Evolutionary conservation across 2,113 vertebrate genomes (phyloP).

Genomic region (Trogon surrucura): DNA sequence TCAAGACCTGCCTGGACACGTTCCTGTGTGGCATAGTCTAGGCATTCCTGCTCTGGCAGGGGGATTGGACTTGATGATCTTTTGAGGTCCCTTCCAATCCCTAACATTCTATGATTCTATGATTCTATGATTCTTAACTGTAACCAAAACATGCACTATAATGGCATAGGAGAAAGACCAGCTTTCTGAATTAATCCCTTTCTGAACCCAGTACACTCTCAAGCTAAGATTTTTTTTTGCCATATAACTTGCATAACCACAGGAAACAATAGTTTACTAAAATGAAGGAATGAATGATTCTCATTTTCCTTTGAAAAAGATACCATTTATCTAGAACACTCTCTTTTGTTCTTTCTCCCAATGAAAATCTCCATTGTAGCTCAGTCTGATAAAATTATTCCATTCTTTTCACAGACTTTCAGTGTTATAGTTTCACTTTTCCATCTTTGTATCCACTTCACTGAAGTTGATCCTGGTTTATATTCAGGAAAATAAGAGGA

Average conservation of each 20-base stretch:
- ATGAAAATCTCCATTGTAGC: not conserved
- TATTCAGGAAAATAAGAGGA: not conserved
- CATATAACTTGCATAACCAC: not conserved
- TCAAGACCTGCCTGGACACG: too few species aligned
- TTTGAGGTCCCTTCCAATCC: too few species aligned
- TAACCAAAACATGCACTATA: not conserved
- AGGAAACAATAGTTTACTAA: not conserved
- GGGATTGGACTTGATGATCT: too few species aligned
- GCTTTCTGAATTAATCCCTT: not conserved
- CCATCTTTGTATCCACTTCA: not conserved
- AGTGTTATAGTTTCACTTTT: not conserved
- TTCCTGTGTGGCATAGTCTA: too few species aligned
- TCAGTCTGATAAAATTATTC: not conserved
- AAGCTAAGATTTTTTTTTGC: not conserved
- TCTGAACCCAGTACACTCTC: not conserved
- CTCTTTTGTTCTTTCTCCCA: not conserved
- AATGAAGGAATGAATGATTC: not conserved
- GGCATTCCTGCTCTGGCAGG: too few species aligned
- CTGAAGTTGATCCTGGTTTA: not conserved
- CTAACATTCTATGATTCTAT: too few species aligned
- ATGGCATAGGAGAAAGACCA: not conserved
- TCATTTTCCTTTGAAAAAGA: not conserved
- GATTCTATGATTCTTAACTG: too few species aligned
- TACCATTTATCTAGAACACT: not conserved
- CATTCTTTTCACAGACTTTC: not conserved